Conservation (phyloP, 2,113 vertebrate genomes). For the Megaceryle maxima region DNA sequence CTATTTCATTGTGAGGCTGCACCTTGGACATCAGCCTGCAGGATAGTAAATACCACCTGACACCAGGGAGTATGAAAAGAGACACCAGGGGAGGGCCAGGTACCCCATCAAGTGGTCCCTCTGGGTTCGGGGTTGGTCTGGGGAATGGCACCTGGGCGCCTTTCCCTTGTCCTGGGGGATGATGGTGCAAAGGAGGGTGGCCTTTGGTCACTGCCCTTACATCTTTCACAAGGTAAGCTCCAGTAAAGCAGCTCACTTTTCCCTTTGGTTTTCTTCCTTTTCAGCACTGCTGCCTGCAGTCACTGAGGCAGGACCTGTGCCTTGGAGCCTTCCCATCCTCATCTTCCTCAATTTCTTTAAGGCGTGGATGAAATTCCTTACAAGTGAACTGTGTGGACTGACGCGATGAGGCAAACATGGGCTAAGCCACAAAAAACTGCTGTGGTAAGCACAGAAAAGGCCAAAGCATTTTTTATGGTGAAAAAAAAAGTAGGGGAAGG, state of each 20-base stretch:
- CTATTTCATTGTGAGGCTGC: not conserved
- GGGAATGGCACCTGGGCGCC: not conserved
- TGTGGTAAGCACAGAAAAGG: not conserved
- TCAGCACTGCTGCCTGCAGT: not conserved
- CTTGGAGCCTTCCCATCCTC: not conserved
- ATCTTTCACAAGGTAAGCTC: not conserved
- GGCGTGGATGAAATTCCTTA: conserved; percentile 38
- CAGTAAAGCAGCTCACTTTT: not conserved
- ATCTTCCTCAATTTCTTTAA: conserved; percentile 38
- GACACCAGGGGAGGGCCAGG: not conserved
- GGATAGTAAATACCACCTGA: not conserved
- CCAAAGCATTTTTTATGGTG: not conserved
- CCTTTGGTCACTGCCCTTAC: not conserved
- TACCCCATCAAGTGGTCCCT: not conserved
- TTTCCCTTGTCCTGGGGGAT: not conserved
- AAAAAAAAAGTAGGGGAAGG: not conserved
- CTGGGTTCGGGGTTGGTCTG: not conserved
- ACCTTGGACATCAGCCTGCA: not conserved
- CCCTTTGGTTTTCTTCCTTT: not conserved
- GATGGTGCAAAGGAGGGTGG: not conserved
- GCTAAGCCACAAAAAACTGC: not conserved
- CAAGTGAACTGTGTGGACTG: not conserved
- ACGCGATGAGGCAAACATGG: not conserved
- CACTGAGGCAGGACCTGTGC: not conserved
- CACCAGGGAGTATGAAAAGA: rapidly evolving